A percentile compares a stretch with the other conserved stretches of the same genome.
Evolutionary conservation across 1,140 invertebrate genomes (phyloP).

Genomic region (Aphelinus certus): DNA sequence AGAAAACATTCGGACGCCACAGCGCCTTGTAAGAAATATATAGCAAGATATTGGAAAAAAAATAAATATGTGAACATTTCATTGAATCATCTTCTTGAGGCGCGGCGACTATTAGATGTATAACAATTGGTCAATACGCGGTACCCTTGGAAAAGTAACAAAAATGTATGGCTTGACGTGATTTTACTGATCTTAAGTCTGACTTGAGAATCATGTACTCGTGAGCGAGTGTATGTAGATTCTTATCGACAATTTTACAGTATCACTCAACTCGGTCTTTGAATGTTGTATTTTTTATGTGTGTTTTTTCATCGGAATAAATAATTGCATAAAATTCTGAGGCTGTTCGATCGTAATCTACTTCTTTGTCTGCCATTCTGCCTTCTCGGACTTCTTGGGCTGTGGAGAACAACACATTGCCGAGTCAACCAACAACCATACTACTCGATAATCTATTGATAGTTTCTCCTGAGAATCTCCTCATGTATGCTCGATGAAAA

Average conservation of each 20-base stretch:
- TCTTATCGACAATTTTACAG: conserved; percentile 19
- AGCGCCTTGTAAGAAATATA: too few relatives aligned
- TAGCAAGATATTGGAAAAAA: too few relatives aligned
- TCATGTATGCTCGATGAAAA: too few relatives aligned
- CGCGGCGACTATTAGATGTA: not conserved
- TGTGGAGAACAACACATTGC: conserved; percentile 69
- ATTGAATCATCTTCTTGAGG: not conserved
- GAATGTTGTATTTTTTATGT: conserved; percentile 6
- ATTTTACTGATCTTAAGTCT: not conserved
- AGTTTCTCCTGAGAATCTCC: not conserved
- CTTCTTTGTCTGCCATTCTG: conserved; percentile 83
- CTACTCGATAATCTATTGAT: conserved; percentile 19
- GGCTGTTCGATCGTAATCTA: conserved; percentile 60
- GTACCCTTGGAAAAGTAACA: conserved; percentile 10
- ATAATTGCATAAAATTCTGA: conserved; percentile 43
- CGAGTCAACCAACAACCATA: conserved; percentile 57
- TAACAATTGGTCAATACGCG: not conserved
- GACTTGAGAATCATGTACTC: conserved; percentile 22
- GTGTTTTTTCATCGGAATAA: conserved; percentile 36
- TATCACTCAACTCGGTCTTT: conserved; percentile 20
- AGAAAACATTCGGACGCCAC: not conserved
- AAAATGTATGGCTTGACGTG: conserved; percentile 16
- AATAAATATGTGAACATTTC: too few relatives aligned
- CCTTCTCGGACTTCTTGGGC: conserved; percentile 82
- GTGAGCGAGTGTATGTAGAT: conserved; percentile 16